Evolutionary conservation across 2,113 vertebrate genomes (phyloP).

Genomic region (Scomber scombrus): DNA sequence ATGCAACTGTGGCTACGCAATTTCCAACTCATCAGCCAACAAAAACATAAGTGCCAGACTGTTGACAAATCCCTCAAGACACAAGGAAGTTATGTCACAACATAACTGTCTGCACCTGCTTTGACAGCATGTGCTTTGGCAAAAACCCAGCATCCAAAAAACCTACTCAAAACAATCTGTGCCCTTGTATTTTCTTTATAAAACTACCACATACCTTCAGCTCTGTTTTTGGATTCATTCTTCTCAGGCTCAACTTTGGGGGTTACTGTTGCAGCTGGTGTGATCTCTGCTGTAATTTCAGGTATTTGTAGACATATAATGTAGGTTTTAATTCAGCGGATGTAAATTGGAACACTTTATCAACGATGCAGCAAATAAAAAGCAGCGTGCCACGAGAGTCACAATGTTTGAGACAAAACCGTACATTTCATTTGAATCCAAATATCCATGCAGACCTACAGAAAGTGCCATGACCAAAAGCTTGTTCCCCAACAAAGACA

Average conservation of each 20-base stretch:
- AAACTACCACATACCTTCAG: conserved; percentile 54
- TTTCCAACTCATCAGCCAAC: not conserved
- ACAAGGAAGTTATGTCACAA: not conserved
- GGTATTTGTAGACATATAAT: conserved; percentile 3
- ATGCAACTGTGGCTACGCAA: not conserved
- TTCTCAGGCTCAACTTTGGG: conserved; percentile 37
- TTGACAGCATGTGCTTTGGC: not conserved
- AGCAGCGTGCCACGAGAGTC: conserved; percentile 20
- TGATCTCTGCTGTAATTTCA: conserved; percentile 40
- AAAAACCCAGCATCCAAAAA: conserved; percentile 4
- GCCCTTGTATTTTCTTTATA: not conserved
- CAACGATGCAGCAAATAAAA: conserved; percentile 22
- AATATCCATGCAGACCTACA: not conserved
- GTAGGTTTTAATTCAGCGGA: not conserved
- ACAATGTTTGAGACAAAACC: not conserved
- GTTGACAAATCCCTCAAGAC: conserved; percentile 16
- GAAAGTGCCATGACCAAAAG: conserved; percentile 2
- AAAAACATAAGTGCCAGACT: conserved; percentile 26
- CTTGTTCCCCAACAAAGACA: not conserved
- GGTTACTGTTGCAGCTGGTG: conserved; percentile 8
- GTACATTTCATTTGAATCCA: too few relatives aligned
- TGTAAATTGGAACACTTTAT: not conserved
- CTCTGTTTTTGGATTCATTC: conserved; percentile 37
- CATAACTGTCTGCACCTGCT: not conserved
- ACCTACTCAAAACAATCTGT: not conserved